Evolutionary conservation across 1,140 invertebrate species (phyloP).

Genomic region (Argopecten irradians): DNA sequence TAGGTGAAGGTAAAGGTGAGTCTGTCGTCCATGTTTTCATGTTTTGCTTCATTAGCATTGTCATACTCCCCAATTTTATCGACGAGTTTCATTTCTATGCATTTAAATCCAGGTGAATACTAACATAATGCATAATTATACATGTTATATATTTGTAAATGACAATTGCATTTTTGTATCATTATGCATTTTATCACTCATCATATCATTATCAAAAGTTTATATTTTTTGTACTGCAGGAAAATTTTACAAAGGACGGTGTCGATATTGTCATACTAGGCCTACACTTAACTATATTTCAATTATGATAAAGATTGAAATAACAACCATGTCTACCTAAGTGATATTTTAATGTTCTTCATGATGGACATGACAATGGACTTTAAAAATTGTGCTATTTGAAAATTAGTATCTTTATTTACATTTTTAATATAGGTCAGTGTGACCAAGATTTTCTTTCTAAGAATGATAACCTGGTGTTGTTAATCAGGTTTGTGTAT

Average conservation of each 20-base stretch:
- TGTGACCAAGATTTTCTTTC: not conserved
- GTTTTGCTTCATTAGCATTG: conserved; percentile 21
- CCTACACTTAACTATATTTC: too few species aligned
- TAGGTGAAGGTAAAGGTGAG: conserved; percentile 20
- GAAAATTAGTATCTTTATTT: conserved; percentile 12
- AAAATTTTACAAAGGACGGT: not conserved
- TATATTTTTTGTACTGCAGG: conserved; percentile 17
- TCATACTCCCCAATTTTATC: not conserved
- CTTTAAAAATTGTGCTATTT: not conserved
- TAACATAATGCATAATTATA: not conserved
- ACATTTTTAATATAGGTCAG: conserved; percentile 16
- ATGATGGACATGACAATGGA: too few species aligned
- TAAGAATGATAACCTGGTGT: not conserved
- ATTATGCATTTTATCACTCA: conserved; percentile 12
- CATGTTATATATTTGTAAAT: not conserved
- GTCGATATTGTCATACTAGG: too few species aligned
- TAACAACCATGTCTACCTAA: too few species aligned
- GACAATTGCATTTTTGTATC: not conserved
- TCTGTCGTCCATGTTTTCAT: conserved; percentile 21
- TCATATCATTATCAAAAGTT: not conserved
- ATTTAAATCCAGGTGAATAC: not conserved
- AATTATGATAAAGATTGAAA: too few species aligned
- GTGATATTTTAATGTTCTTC: too few species aligned
- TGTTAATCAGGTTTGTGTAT: too few species aligned
- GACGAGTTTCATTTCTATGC: not conserved